phyloP scores from a whole-genome alignment of 2,797 vertebrate species.

The Epinephelus malabaricus region DNA sequence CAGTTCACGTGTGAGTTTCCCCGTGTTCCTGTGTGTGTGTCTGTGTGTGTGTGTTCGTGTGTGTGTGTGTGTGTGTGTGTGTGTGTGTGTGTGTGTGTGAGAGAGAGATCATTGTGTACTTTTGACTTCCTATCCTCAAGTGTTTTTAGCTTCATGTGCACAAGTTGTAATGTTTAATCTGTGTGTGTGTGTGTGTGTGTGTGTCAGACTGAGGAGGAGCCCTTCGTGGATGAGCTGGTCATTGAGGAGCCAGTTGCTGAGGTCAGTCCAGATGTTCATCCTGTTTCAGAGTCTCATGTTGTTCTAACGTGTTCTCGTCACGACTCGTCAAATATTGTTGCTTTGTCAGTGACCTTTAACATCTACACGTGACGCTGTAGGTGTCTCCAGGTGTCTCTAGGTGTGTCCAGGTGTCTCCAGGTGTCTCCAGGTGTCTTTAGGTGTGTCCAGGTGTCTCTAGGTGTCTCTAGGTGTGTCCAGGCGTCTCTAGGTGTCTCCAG shows the following conservation, averaged over 20 bases:
- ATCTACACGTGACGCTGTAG: too few species aligned
- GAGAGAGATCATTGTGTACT: conserved; percentile 16
- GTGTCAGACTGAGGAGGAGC: conserved; percentile 78
- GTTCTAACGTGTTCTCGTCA: background rate
- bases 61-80: background rate
- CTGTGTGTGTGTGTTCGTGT: conserved; percentile 1
- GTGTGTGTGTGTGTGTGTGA: background rate
- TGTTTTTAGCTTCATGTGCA: conserved; percentile 5
- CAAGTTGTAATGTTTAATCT: background rate
- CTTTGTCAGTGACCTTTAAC: too few species aligned
- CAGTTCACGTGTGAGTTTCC: conserved; percentile 9
- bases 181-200: conserved; percentile 42
- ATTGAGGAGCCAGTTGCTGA: conserved; percentile 78
- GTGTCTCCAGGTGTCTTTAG: too few species aligned
- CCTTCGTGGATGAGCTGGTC: conserved; percentile 65
- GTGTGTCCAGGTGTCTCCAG: too few species aligned
- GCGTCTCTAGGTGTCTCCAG: too few species aligned
- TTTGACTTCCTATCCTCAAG: conserved; percentile 13
- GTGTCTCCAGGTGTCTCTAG: too few species aligned
- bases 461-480: too few species aligned
- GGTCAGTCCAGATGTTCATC: conserved; percentile 67
- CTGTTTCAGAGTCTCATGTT: background rate
- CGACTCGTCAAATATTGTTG: too few species aligned
- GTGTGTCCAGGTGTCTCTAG: too few species aligned
- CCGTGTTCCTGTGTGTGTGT: conserved; percentile 19